phyloP scores from a whole-genome alignment of 1,140 invertebrate genomes.

The Eciton burchellii region DNA sequence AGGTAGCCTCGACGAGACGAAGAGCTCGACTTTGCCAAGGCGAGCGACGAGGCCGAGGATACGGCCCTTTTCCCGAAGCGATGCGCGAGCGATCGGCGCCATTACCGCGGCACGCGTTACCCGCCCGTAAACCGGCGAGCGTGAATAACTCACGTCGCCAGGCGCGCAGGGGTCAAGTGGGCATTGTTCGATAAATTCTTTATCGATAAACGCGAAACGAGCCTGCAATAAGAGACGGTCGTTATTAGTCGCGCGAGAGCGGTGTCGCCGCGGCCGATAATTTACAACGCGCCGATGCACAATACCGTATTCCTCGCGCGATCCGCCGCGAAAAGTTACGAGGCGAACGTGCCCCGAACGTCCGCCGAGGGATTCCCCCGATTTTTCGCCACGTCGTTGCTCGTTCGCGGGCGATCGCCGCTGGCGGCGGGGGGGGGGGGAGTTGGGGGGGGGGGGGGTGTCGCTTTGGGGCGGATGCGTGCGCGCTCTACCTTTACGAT shows the following conservation, averaged over 20 bases:
- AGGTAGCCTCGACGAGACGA: background rate
- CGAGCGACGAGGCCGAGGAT: no score
- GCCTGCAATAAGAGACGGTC: background rate
- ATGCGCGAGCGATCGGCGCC: no score
- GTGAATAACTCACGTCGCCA: background rate
- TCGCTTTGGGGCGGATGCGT: conserved; percentile 42
- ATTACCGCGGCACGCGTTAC: no score
- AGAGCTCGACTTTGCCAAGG: no score
- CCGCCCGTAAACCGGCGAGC: background rate
- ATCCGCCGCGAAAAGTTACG: conserved; percentile 4
- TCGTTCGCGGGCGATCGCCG: conserved; percentile 33
- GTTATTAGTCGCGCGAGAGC: conserved; percentile 22
- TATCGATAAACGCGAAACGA: conserved; percentile 32
- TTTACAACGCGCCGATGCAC: conserved; percentile 18
- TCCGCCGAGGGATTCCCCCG: conserved; percentile 14
- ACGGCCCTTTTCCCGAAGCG: no score
- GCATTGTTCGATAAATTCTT: conserved; percentile 22
- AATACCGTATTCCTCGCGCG: conserved; percentile 49
- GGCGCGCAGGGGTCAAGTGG: conserved; percentile 18
- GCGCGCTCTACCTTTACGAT: background rate
- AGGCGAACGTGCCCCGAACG: conserved; percentile 35
- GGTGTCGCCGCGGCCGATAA: conserved; percentile 15
- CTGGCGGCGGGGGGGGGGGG: conserved; percentile 1
- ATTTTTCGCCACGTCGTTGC: conserved; percentile 14
- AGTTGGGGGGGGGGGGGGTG: background rate